Percentiles rank a stretch among this genome's conserved stretches.
Evolutionary conservation across 2,797 vertebrate genomes (phyloP).

Genomic region (Paramormyrops hopkinsi): DNA sequence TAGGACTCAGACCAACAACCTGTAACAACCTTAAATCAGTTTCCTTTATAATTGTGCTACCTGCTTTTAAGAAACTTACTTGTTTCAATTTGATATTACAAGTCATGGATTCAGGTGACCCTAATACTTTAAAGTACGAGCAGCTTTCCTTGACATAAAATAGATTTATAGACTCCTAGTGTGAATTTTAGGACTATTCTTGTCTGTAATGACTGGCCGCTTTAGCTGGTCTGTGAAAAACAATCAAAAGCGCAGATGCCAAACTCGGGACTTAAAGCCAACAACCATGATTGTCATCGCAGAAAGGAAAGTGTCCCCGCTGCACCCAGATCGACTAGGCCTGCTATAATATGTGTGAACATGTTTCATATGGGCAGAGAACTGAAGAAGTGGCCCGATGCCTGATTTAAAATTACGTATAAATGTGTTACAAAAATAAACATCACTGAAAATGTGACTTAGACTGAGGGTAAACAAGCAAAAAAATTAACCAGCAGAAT

Average conservation of each 20-base stretch:
- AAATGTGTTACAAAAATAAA: not conserved
- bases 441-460: not conserved
- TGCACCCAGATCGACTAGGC: not conserved
- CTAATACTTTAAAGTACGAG: not conserved
- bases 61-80: not conserved
- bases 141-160: not conserved
- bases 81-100: not conserved
- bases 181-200: not conserved
- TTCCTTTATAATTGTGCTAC: not conserved
- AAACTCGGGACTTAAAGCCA: not conserved
- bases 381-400: not conserved
- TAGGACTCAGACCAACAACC: not conserved
- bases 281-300: not conserved
- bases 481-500: conserved; percentile 17
- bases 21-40: not conserved
- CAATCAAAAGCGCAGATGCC: not conserved
- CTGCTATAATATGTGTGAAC: conserved; percentile 7
- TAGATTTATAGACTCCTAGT: not conserved
- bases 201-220: not conserved
- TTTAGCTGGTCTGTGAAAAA: not conserved
- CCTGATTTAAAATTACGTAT: conserved; percentile 7
- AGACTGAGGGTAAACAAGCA: not conserved
- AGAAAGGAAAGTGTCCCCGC: not conserved
- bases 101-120: not conserved
- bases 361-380: conserved; percentile 5